Conservation (phyloP, 2,113 vertebrate genomes). For the Pogonocichla stellata region DNA sequence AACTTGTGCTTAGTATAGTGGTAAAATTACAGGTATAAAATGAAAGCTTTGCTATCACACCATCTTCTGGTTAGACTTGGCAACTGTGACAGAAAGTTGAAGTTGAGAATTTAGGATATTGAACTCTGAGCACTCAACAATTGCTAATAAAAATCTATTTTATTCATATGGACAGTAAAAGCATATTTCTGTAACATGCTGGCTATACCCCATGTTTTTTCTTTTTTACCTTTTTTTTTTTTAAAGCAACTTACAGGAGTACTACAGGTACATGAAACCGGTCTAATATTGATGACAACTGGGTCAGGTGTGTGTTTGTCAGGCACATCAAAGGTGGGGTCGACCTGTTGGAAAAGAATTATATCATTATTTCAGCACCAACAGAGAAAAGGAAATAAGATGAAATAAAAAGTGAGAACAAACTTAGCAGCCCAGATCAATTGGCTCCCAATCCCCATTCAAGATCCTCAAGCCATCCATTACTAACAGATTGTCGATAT, state of each 20-base stretch:
- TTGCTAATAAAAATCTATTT: not conserved
- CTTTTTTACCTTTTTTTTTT: not conserved
- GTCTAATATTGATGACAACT: constrained; percentile 75
- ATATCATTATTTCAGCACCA: not conserved
- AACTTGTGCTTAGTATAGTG: not conserved
- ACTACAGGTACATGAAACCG: constrained; percentile 24
- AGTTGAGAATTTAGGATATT: not conserved
- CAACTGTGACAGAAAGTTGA: not conserved
- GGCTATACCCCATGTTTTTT: not conserved
- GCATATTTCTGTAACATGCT: not conserved
- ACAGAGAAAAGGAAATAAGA: not conserved
- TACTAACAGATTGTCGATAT: accelerated
- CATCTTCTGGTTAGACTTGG: constrained; percentile 36
- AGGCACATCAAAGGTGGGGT: constrained; percentile 74
- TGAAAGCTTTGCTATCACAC: constrained; percentile 15
- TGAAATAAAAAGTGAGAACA: not conserved
- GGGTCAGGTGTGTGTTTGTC: constrained; percentile 80
- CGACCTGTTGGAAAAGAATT: constrained; percentile 75
- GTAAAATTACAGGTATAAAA: not conserved
- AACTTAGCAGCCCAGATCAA: not conserved
- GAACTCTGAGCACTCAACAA: not conserved
- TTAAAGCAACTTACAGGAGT: constrained; percentile 61
- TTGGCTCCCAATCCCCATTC: not conserved
- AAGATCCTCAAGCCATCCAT: not conserved
- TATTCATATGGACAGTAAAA: not conserved